phyloP scores from a whole-genome alignment of 2,888 invertebrate species.

The Microctonus brassicae region DNA sequence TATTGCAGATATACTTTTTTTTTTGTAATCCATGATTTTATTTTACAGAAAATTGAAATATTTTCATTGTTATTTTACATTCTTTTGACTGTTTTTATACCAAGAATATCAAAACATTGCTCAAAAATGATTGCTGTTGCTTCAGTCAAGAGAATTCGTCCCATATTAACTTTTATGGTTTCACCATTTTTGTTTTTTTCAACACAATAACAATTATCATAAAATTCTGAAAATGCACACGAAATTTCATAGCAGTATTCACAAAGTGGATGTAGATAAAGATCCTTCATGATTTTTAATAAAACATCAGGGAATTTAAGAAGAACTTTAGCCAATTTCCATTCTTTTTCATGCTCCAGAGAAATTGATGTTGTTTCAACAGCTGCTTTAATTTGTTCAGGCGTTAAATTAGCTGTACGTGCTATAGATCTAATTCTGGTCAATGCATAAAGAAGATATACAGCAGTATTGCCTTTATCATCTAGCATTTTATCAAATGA shows the following conservation, averaged over 20 bases:
- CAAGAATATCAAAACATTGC: constrained; percentile 90
- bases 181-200: constrained; percentile 89
- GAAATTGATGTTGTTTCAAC: constrained; percentile 75
- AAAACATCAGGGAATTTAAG: constrained; percentile 90
- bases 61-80: constrained; percentile 78
- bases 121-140: constrained; percentile 90
- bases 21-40: background rate
- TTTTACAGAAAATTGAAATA: constrained; percentile 5
- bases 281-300: constrained; percentile 83
- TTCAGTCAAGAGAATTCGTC: constrained; percentile 92
- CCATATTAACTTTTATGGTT: constrained; percentile 85
- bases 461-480: constrained; percentile 98
- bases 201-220: constrained; percentile 97
- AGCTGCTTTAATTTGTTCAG: constrained; percentile 75
- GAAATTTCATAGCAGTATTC: constrained; percentile 96
- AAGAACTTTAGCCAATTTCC: constrained; percentile 91
- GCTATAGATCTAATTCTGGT: constrained; percentile 94
- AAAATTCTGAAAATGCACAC: constrained; percentile 96
- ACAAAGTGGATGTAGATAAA: constrained; percentile 89
- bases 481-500: constrained; percentile 99
- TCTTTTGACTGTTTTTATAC: constrained; percentile 89
- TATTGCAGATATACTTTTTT: background rate
- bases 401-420: constrained; percentile 79
- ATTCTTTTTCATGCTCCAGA: constrained; percentile 91
- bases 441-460: constrained; percentile 94